Evolutionary conservation across 2,888 invertebrate genomes (phyloP).

Genomic region (Venusia cambrica): DNA sequence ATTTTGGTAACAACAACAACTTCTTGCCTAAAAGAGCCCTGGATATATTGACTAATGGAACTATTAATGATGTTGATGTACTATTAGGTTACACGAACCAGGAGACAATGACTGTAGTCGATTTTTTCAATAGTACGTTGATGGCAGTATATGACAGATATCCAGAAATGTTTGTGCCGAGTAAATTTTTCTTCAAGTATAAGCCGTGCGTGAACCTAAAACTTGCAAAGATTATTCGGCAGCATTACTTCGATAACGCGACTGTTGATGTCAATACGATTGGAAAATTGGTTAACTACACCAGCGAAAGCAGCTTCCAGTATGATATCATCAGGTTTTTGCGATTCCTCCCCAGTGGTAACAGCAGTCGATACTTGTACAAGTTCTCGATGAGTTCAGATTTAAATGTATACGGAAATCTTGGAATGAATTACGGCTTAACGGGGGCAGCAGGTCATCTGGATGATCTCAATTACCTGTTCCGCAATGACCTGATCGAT

Average conservation of each 20-base stretch:
- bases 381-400: conserved; percentile 9
- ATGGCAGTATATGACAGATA: conserved; percentile 9
- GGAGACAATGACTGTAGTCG: conserved; percentile 3
- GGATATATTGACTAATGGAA: conserved; percentile 7
- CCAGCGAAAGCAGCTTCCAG: conserved; percentile 5
- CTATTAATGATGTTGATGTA: conserved; percentile 14
- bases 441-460: conserved; percentile 13
- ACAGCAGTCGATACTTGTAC: conserved; percentile 8
- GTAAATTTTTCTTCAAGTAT: conserved; percentile 3
- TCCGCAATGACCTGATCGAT: conserved; percentile 29
- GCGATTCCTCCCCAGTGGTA: conserved; percentile 2
- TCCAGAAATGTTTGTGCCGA: conserved; percentile 18
- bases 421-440: conserved; percentile 6
- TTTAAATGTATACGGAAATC: conserved; percentile 15
- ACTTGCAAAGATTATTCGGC: conserved; percentile 7
- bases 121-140: neutral
- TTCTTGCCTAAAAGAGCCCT: conserved; percentile 10
- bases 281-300: conserved; percentile 7
- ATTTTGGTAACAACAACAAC: conserved; percentile 25
- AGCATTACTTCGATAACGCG: conserved; percentile 16
- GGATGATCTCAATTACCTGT: conserved; percentile 48
- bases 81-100: conserved; percentile 13
- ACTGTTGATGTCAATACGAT: conserved; percentile 3
- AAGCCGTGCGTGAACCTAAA: conserved; percentile 7
- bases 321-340: conserved; percentile 12